Evolutionary conservation across 1,140 invertebrate genomes (phyloP).

Genomic region (Brachionus koreanus): DNA sequence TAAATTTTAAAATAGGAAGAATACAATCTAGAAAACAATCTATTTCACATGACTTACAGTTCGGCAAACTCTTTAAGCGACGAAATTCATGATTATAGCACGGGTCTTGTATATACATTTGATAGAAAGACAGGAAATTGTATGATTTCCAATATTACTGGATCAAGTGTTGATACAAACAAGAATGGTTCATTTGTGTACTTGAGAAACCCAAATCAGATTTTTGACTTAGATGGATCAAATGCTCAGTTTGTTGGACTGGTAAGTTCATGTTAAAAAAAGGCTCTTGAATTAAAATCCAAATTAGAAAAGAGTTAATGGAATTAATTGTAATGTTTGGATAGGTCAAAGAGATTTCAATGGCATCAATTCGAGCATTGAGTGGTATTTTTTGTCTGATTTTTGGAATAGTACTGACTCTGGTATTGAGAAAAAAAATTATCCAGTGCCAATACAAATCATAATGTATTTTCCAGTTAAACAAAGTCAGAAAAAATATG

Average conservation of each 20-base stretch:
- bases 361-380: slow-evolving; percentile 8
- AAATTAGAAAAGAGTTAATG: slow-evolving; percentile 18
- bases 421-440: background rate
- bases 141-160: background rate
- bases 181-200: background rate
- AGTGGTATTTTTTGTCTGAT: slow-evolving; percentile 33
- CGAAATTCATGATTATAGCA: slow-evolving; percentile 34
- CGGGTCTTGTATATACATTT: slow-evolving; percentile 12
- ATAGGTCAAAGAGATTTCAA: background rate
- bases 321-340: slow-evolving; percentile 34
- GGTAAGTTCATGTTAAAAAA: background rate
- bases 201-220: background rate
- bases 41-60: background rate
- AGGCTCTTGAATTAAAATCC: background rate
- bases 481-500: background rate
- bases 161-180: background rate
- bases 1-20: background rate
- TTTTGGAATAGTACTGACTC: background rate
- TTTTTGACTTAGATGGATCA: slow-evolving; percentile 6
- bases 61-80: background rate
- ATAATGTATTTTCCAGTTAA: slow-evolving; percentile 5
- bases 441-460: background rate
- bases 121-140: slow-evolving; percentile 5
- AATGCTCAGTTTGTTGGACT: slow-evolving; percentile 27
- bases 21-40: slow-evolving; percentile 19